A percentile compares a stretch with the other conserved stretches of the same genome.
These are phyloP conservation scores for Pogonophryne albipinna DNA, from an alignment of 2,797 vertebrate species.

Conservation along the genomic window DNA sequence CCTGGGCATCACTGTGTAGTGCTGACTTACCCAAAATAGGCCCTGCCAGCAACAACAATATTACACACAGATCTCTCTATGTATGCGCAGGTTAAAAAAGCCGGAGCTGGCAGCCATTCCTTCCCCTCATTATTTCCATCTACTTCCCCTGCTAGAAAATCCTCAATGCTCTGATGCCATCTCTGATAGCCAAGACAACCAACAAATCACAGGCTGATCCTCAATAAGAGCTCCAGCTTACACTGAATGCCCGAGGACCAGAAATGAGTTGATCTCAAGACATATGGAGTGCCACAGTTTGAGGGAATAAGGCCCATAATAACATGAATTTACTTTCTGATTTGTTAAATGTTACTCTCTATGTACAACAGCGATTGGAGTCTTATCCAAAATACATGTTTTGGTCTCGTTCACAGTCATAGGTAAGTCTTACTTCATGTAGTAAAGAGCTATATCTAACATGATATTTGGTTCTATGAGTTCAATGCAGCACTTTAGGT, in stretches of 20 bases:
- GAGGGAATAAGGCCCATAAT: conserved; percentile 37
- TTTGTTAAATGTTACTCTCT: conserved; percentile 39
- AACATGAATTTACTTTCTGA: conserved; percentile 21
- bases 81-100: conserved; percentile 68
- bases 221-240: conserved; percentile 53
- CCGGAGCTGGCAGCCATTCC: conserved; percentile 63
- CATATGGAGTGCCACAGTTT: conserved; percentile 32
- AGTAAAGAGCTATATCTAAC: conserved; percentile 2
- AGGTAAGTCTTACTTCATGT: conserved; percentile 20
- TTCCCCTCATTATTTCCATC: conserved; percentile 80
- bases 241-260: conserved; percentile 44
- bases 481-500: conserved; percentile 2
- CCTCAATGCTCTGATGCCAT: conserved; percentile 73
- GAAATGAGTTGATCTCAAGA: conserved; percentile 60
- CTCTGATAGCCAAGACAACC: conserved; percentile 75
- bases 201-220: conserved; percentile 74
- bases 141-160: conserved; percentile 70
- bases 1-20: conserved; percentile 73
- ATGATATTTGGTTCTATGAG: conserved; percentile 1
- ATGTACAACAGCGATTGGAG: conserved; percentile 21
- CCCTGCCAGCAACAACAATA: conserved; percentile 81
- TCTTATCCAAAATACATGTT: conserved; percentile 32
- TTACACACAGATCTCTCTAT: conserved; percentile 76
- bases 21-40: conserved; percentile 74
- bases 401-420: conserved; percentile 24